These are phyloP conservation scores for Gambelia wislizenii DNA, from an alignment of 2,797 vertebrate genomes.

Conservation along the genomic window DNA sequence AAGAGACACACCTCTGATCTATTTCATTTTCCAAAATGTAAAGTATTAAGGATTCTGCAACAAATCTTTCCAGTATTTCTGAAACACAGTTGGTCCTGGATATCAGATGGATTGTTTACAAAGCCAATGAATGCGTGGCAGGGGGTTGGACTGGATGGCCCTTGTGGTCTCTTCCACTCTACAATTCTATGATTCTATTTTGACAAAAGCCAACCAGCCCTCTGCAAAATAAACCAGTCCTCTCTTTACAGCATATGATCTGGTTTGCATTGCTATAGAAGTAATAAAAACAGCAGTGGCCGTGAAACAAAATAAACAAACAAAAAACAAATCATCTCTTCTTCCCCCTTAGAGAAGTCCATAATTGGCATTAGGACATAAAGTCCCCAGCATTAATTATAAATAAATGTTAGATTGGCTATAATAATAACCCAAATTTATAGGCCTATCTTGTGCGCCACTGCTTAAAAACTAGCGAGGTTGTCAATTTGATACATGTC, in stretches of 20 bases:
- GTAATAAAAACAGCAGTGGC: constrained; percentile 4
- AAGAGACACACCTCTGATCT: no score
- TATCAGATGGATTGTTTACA: no score
- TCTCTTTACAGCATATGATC: constrained; percentile 2
- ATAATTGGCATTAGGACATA: constrained; percentile 56
- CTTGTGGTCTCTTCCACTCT: no score
- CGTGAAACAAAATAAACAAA: neutral
- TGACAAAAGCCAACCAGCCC: neutral
- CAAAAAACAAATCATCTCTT: constrained; percentile 41
- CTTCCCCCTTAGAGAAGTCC: constrained; percentile 49
- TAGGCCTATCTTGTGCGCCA: constrained; percentile 11
- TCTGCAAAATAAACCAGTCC: neutral
- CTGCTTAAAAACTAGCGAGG: neutral
- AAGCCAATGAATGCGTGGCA: no score
- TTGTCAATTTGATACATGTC: constrained; percentile 43
- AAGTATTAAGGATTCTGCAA: no score
- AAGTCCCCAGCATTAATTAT: constrained; percentile 63
- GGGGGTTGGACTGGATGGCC: no score
- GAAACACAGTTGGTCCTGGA: no score
- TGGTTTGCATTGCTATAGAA: constrained; percentile 28
- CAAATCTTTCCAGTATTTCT: no score
- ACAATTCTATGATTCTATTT: neutral
- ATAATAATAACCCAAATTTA: constrained; percentile 61
- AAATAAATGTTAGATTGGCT: constrained; percentile 65
- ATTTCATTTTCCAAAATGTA: no score